Evolutionary conservation across 2,888 invertebrate genomes (phyloP).

Genomic region (Eilema sororculum): DNA sequence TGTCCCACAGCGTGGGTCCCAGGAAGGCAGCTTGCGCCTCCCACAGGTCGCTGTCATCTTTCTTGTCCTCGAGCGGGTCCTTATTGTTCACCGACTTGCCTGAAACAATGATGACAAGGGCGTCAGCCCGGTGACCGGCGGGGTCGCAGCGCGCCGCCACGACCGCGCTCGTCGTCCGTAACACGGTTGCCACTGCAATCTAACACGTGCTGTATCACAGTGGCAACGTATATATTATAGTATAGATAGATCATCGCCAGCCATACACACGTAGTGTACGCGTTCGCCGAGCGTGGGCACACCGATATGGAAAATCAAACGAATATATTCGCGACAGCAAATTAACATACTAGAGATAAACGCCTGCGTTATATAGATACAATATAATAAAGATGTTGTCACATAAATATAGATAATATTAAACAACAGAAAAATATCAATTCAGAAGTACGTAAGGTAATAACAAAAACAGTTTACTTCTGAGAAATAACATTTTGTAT

Average conservation of each 20-base stretch:
- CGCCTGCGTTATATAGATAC: constrained; percentile 6
- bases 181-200: constrained; percentile 27
- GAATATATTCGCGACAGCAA: constrained; percentile 29
- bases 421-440: constrained; percentile 5
- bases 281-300: constrained; percentile 23
- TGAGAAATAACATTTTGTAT: constrained; percentile 1
- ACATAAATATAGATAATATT: constrained; percentile 8
- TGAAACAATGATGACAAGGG: constrained; percentile 82
- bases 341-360: constrained; percentile 8
- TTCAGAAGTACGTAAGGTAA: background rate
- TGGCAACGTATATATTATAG: constrained; percentile 27
- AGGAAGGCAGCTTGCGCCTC: constrained; percentile 98
- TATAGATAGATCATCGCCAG: constrained; percentile 15
- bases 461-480: background rate
- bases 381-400: constrained; percentile 16
- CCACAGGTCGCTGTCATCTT: constrained; percentile 95
- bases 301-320: constrained; percentile 7
- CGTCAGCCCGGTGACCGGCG: constrained; percentile 64
- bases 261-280: background rate
- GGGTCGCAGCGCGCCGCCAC: constrained; percentile 35
- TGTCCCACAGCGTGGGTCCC: constrained; percentile 98
- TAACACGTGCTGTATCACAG: constrained; percentile 25
- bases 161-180: constrained; percentile 31
- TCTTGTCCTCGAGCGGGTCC: constrained; percentile 90
- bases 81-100: constrained; percentile 88